Conservation (phyloP, 1,140 invertebrate genomes). For the Microplitis demolitor region DNA sequence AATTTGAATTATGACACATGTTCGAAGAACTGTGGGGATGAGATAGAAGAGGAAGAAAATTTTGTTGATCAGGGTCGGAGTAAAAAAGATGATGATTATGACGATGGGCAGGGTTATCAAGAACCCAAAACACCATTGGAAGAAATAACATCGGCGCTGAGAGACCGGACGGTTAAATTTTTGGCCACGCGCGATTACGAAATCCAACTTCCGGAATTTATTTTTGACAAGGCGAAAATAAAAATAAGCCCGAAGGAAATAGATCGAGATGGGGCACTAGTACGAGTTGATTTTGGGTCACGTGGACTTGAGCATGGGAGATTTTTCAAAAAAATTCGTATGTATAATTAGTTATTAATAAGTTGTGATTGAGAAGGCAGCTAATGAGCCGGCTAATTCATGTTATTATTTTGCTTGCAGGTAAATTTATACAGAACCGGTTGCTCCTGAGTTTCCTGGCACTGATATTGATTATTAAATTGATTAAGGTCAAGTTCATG, state of each 20-base stretch:
- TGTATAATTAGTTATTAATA: constrained; percentile 47
- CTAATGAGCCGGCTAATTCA: background rate
- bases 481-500: constrained; percentile 78
- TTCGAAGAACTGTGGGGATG: constrained; percentile 52
- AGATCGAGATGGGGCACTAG: constrained; percentile 72
- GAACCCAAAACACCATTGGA: constrained; percentile 65
- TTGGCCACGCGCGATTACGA: constrained; percentile 77
- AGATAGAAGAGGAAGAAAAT: constrained; percentile 50
- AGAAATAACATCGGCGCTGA: constrained; percentile 73
- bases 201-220: constrained; percentile 69
- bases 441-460: constrained; percentile 74
- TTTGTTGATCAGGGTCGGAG: constrained; percentile 37
- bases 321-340: constrained; percentile 76
- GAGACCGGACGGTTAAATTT: constrained; percentile 72
- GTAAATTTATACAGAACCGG: constrained; percentile 77
- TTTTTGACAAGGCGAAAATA: constrained; percentile 73
- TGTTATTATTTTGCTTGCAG: constrained; percentile 62
- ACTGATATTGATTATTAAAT: constrained; percentile 76
- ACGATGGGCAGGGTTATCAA: constrained; percentile 42
- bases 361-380: background rate
- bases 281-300: constrained; percentile 73
- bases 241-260: constrained; percentile 73
- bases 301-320: constrained; percentile 61
- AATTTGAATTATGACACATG: constrained; percentile 65
- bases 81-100: constrained; percentile 46